These are phyloP conservation scores for Ginglymostoma cirratum DNA, from an alignment of 2,113 vertebrate genomes.

Conservation along the genomic window DNA sequence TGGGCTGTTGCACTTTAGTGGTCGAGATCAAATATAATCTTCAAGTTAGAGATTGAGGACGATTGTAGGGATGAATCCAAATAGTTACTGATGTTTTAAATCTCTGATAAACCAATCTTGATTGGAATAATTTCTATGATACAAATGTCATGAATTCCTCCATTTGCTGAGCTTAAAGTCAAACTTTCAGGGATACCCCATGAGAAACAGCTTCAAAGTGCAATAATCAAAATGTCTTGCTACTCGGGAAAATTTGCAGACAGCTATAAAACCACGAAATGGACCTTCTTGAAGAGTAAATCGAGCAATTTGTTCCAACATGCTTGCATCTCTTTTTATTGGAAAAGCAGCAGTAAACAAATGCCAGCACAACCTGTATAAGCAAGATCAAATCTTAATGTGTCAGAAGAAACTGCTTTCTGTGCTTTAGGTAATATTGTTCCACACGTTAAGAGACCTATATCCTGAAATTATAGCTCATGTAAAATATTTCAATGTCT, in stretches of 20 bases:
- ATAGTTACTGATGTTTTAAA: background rate
- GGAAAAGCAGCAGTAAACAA: background rate
- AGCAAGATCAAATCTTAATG: background rate
- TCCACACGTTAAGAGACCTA: background rate
- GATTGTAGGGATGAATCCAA: background rate
- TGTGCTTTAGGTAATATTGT: background rate
- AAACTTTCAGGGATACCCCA: background rate
- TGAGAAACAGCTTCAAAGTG: background rate
- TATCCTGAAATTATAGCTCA: background rate
- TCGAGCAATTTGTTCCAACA: background rate
- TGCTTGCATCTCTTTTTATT: background rate
- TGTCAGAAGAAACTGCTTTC: background rate
- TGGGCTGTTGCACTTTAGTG: background rate
- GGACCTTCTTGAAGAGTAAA: background rate
- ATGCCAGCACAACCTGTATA: background rate
- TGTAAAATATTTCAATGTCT: background rate
- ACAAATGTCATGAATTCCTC: background rate
- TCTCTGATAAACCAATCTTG: background rate
- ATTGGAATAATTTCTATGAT: background rate
- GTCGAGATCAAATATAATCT: background rate
- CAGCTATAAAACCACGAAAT: background rate
- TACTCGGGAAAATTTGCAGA: background rate
- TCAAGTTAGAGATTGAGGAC: background rate
- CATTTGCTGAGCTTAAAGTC: background rate
- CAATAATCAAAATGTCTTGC: background rate